Conservation (phyloP, 2,888 invertebrate species). For the Metallyticus violacea region DNA sequence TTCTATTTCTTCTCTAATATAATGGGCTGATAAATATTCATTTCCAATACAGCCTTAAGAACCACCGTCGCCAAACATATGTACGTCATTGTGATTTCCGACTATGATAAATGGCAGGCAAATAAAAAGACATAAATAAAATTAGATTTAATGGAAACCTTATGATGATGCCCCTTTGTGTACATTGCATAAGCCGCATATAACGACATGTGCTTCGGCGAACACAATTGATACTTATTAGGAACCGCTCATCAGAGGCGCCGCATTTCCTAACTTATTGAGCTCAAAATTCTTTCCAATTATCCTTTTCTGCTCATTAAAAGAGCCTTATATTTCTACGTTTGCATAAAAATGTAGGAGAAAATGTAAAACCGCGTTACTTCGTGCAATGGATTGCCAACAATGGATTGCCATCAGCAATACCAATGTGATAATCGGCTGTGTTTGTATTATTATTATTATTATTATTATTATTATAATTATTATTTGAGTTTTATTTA, state of each 20-base stretch:
- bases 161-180: neutral
- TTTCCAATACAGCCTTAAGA: neutral
- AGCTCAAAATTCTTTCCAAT: neutral
- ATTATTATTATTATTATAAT: too few relatives aligned
- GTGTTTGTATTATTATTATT: too few relatives aligned
- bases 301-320: neutral
- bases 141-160: neutral
- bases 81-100: neutral
- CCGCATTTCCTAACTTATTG: too few relatives aligned
- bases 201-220: too few relatives aligned
- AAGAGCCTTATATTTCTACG: too few relatives aligned
- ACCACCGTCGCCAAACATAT: neutral
- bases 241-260: neutral
- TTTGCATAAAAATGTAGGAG: too few relatives aligned
- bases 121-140: neutral
- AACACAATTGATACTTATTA: neutral
- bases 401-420: too few relatives aligned
- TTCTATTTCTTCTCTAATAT: too few relatives aligned
- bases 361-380: too few relatives aligned
- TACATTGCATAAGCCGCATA: neutral
- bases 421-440: too few relatives aligned
- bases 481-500: too few relatives aligned
- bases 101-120: neutral
- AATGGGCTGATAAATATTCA: neutral
- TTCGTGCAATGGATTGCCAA: too few relatives aligned